Base-by-base conservation (phyloP, 2,113 vertebrate species). In the Alligator sinensis region DNA sequence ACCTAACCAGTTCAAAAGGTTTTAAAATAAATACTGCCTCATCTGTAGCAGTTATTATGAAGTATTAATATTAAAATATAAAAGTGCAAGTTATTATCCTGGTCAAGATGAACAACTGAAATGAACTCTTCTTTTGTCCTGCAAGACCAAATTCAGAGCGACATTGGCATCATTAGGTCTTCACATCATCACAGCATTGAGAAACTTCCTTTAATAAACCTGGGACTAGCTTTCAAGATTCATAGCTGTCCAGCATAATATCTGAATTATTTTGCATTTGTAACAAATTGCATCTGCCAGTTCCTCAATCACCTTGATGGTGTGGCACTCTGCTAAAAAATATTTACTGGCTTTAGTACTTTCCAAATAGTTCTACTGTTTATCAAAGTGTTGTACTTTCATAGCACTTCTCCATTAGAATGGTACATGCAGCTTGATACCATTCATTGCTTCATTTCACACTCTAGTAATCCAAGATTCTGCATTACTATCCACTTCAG, bases 371-470 rank as follows among this genome's bases (percentile, higher is more conserved):
- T n/a, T 60, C 72, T 47, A 70, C 0, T 11, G 55, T 63, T 93
- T 57, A 57, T 62, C 62, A 93, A 96, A 88, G n/a, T 28, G 62
- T 30, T 86, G 77, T 27, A 55, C n/a, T 87, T 82, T 54, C 47
- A 78, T 13, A 63, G 91, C 74, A 70, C 76, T 92, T 63, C 86
- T 66, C 38, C 21, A 93, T 18, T 75, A 14, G 54, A 1, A 19
- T 7, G 30, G 84, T 75, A 95, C 21, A 54, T 72, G 86, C 64
- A 59, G 18, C 75, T 82, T 86, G 84, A 66, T 25, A 68, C 68
- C 66, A 66, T 92, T 30, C 87, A 91, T 30, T 77, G 96, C 86
- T 96, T 94, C 93, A 96, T 96, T 96, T 97, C 96, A 95, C 92
- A 96, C 93, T 95, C 87, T 76, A 86, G 76, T 86, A 95, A 95